phyloP scores from a whole-genome alignment of 2,113 vertebrate genomes.

The Opisthocomus hoazin region DNA sequence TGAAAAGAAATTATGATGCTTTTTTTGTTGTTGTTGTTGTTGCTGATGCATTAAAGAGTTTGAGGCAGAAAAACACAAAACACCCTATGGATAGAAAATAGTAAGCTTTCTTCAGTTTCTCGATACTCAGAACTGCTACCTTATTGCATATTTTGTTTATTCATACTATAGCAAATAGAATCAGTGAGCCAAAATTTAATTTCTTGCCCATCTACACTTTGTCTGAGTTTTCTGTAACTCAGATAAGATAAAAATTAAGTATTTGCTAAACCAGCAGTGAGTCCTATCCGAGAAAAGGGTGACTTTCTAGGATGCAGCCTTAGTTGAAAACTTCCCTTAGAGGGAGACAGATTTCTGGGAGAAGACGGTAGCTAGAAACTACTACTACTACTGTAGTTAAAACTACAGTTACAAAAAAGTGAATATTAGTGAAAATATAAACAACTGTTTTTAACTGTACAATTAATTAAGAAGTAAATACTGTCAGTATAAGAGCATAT shows the following conservation, averaged over 20 bases:
- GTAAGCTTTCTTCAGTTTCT: background rate
- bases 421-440: background rate
- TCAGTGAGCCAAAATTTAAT: no score
- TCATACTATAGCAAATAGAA: background rate
- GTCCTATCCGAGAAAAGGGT: background rate
- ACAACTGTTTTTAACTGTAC: background rate
- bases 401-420: background rate
- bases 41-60: background rate
- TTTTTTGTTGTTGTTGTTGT: background rate
- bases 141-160: background rate
- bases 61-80: background rate
- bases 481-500: background rate
- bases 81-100: background rate
- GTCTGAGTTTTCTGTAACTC: background rate
- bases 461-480: background rate
- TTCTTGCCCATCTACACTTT: background rate
- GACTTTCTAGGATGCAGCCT: background rate
- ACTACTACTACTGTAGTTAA: no score
- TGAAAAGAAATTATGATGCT: background rate
- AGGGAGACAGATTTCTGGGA: background rate
- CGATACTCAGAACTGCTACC: background rate
- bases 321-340: background rate
- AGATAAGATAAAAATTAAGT: background rate
- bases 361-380: background rate
- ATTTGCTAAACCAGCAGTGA: background rate